Evolutionary conservation across 2,797 vertebrate species (phyloP), one percentile per base, ranked within the genome.

Genomic region (Astyanax mexicanus): DNA sequence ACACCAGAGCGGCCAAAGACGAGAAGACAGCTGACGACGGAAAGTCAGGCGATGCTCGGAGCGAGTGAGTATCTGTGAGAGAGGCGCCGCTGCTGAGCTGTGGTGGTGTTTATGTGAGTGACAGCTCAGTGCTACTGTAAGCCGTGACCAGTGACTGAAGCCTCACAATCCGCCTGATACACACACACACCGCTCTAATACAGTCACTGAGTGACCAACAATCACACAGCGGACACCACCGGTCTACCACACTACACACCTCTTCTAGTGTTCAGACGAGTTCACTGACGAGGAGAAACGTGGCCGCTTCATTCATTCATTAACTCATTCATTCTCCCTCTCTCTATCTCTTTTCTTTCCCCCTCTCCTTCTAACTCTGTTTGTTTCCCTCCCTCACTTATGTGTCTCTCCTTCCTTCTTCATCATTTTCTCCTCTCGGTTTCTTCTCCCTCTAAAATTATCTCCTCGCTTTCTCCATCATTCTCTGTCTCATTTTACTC

Each of bases 11-110:
- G 58, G 37, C 79, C 13, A 94, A 92, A 77, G 94, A 94, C 21
- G 92, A 92, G 25, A 94, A 92, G 77, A 74, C 54, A 55, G 60
- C 65, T 4, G 93, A 95, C n/a, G 93, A 94, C 13, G 77, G 72
- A 35, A 94, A 92, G 87, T 38, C 8, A 8, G 27, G 85, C 75
- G 94, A 93, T 75, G 66, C 82, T 0, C 84, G 87, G 32, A 90
- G 90, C 79, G 93, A 94, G 93, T 95, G 86, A 94, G 94, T 93
- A 80, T 27, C 57, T 83, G 2, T 37, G 37, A 51, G 19, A 15
- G 44, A 37, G 27, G 23, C 35, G 17, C n/a, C n/a, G 2, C 13
- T 8, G 40, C 62, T n/a, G 29, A n/a, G 11, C 27, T 69, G 29
- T 23, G n/a, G 42, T 29, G 61, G 61, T 54, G 13, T 19, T 19